Evolutionary conservation across 2,797 vertebrate species (phyloP), one percentile per base, ranked within the genome.

Genomic region (Garrulus glandarius): DNA sequence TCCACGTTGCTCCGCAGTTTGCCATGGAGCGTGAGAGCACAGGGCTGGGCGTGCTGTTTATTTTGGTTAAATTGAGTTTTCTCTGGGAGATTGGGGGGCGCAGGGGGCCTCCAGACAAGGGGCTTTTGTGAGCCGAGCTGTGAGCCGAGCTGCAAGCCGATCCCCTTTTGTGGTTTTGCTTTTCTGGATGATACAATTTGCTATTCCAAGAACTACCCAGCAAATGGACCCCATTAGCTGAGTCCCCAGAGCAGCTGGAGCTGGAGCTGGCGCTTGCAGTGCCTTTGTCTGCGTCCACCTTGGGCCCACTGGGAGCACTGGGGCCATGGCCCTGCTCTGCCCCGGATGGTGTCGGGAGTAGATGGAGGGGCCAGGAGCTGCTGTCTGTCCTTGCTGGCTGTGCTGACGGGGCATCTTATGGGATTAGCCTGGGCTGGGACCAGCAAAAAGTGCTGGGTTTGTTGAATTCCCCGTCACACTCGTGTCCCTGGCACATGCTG

Each of bases 151-250:
- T 91, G 88, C 76, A 92, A 95, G 57, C 84, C 1, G 63, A 87
- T 92, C 89, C 78, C 65, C 78, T 93, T 94, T 88, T 94, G 94
- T 94, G 95, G 97, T 94, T 97, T 97, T 37, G 94, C 93, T 94
- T 69, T 93, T 91, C 95, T 77, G 96, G 97, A 97, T 97, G 97
- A 97, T 96, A 94, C 91, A 87, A 76, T 96, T 95, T 96, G 93
- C 96, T 97, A 96, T 97, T 97, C 93, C 95, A 96, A 89, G 71
- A 92, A 75, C 89, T 91, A 87, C 79, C 89, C 89, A 36, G 87
- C 49, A 26, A 96, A 96, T 32, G 76, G 94, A 95, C 89, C 91
- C 78, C 91, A n/a, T 93, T 69, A 93, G 74, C 88, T 0, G 4
- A 76, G 92, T 74, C 80, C 84, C 82, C 6, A 8, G 56, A 88